Conservation (phyloP, 2,113 vertebrate genomes). For the Promerops cafer region DNA sequence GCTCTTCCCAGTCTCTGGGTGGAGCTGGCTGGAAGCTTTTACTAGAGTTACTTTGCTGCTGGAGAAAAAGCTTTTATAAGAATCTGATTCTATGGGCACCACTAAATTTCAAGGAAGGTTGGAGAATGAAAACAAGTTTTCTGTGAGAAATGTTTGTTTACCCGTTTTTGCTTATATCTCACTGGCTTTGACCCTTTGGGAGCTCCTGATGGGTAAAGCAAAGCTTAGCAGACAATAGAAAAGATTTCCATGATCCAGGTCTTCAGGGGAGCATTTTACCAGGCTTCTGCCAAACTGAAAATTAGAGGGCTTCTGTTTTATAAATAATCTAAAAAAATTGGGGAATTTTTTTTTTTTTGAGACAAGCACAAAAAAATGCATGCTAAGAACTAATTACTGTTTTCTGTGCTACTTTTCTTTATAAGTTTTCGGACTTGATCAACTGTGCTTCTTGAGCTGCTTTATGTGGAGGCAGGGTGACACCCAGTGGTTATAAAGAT, state of each 20-base stretch:
- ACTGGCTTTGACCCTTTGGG: not conserved
- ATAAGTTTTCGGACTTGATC: not conserved
- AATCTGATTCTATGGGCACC: not conserved
- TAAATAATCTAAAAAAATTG: not conserved
- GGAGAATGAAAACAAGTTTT: not conserved
- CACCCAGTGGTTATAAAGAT: slow-evolving; percentile 63
- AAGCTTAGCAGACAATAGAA: not conserved
- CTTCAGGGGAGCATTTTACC: not conserved
- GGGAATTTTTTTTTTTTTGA: not conserved
- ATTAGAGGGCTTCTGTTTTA: not conserved
- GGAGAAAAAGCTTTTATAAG: not conserved
- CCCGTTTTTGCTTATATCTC: accelerated
- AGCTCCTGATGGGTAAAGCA: not conserved
- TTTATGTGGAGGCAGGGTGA: slow-evolving; percentile 46
- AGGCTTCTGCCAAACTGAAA: not conserved
- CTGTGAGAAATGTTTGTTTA: not conserved
- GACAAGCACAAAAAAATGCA: not conserved
- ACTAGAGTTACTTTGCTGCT: not conserved
- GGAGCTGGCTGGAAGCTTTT: not conserved
- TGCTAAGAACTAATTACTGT: not conserved
- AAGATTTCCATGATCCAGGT: not conserved
- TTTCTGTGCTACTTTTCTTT: not conserved
- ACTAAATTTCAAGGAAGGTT: not conserved
- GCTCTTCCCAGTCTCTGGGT: not conserved
- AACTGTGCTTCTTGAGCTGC: not conserved